Percentiles rank a stretch among this genome's conserved stretches.
phyloP scores from a whole-genome alignment of 2,888 invertebrate species.

The Tachystola acroxantha region DNA sequence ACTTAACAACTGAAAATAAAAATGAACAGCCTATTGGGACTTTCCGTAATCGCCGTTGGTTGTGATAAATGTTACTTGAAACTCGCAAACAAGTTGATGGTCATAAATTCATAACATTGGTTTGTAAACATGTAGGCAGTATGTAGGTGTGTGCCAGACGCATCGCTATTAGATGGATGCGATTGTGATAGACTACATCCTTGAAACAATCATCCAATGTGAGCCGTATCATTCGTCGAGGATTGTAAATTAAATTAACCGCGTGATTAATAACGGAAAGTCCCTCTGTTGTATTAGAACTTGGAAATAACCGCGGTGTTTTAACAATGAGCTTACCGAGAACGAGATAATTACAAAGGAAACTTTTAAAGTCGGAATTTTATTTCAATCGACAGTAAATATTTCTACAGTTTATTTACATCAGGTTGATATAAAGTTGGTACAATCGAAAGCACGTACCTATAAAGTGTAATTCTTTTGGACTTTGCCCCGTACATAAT shows the following conservation, averaged over 20 bases:
- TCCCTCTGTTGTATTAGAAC: conserved; percentile 37
- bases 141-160: conserved; percentile 6
- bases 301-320: conserved; percentile 36
- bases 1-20: no score
- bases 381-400: background rate
- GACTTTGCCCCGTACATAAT: no score
- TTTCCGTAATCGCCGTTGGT: no score
- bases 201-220: conserved; percentile 27
- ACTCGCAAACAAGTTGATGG: background rate
- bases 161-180: conserved; percentile 17
- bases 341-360: conserved; percentile 2
- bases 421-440: no score
- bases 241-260: conserved; percentile 58
- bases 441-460: no score
- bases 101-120: background rate
- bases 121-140: conserved; percentile 4
- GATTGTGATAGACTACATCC: conserved; percentile 20
- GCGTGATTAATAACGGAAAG: conserved; percentile 63
- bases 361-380: conserved; percentile 1
- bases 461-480: no score
- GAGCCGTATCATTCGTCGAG: conserved; percentile 38
- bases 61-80: no score
- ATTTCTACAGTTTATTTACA: no score
- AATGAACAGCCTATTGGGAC: no score
- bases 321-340: conserved; percentile 2